phyloP scores from a whole-genome alignment of 2,888 invertebrate species.

The Agrenia bidenticulata region DNA sequence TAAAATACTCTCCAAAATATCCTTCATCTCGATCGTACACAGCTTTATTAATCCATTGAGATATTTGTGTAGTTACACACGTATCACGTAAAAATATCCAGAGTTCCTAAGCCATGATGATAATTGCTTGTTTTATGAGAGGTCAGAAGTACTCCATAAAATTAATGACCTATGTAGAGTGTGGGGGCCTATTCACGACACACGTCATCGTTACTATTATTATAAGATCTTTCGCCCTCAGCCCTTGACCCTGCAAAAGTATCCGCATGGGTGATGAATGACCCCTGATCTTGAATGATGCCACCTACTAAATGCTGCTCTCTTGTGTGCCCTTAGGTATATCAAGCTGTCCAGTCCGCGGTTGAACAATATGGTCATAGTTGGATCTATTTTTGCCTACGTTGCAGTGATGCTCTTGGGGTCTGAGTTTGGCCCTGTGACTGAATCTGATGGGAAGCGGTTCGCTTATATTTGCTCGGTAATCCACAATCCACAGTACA shows the following conservation, averaged over 20 bases:
- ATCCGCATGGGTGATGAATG: too few relatives aligned
- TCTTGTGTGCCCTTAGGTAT: conserved; percentile 62
- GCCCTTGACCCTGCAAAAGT: too few relatives aligned
- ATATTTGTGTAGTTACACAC: too few relatives aligned
- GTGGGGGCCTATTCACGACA: too few relatives aligned
- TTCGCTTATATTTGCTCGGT: conserved; percentile 85
- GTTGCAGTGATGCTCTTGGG: conserved; percentile 82
- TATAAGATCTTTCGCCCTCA: too few relatives aligned
- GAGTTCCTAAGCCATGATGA: neutral
- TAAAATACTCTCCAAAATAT: too few relatives aligned
- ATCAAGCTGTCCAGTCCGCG: conserved; percentile 90
- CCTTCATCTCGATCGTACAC: too few relatives aligned
- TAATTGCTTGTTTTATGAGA: conserved; percentile 4
- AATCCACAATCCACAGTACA: conserved; percentile 56
- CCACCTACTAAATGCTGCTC: too few relatives aligned
- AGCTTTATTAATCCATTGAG: too few relatives aligned
- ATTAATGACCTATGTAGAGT: conserved; percentile 1
- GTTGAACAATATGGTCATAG: conserved; percentile 85
- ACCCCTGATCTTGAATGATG: too few relatives aligned
- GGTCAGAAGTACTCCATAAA: neutral
- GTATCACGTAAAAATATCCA: neutral
- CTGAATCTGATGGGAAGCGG: conserved; percentile 62
- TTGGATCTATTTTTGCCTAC: conserved; percentile 89
- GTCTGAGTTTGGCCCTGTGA: conserved; percentile 77
- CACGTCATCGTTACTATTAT: too few relatives aligned